Evolutionary conservation across 2,888 invertebrate genomes (phyloP), one percentile per base, ranked within the genome.

Genomic region (Penaeus monodon): DNA sequence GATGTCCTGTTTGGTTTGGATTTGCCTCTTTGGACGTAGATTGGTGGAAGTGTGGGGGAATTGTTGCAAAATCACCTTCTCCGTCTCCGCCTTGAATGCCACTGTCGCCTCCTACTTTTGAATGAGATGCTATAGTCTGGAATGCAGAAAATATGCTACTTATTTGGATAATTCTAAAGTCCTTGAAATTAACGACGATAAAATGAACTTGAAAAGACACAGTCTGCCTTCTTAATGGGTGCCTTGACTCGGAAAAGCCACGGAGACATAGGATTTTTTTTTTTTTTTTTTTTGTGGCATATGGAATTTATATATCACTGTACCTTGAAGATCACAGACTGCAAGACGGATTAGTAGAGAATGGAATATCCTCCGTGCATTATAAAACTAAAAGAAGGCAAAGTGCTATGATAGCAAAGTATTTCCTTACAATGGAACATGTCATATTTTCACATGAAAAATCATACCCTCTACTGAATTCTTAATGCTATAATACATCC

Each of bases 221-320:
- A 83, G 63, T 73, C 82, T 82, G 81, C 81, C 66, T 81, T 49
- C 74, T 74, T 74, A 63, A 83, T 74, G 74, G 82, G 73, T 83
- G 57, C 81, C 66, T 20, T 2, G 70, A 38, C 10, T 10, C 49
- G 29, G 57, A 74, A 49, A 44, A 83, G 74, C 68, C 38, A 81
- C 68, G 68, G 70, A 81, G 70, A 81, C 66, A 81, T 38, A n/a
- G 49, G 68, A 81, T 68, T 27, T 8, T 44, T 44, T 44, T 8
- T 27, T 8, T 44, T 44, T 44, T 8, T 20, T 24, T 81, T 20
- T 24, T 68, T 68, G 81, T 81, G 81, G 68, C 44, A 81, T 68
- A 66, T 81, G 81, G 81, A 81, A 81, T 70, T 44, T 81, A 7
- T 44, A 44, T 8, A 44, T 44, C 38, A 8, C 38, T 81, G 70